phyloP scores from a whole-genome alignment of 2,113 vertebrate genomes.

The Hassar affinis region DNA sequence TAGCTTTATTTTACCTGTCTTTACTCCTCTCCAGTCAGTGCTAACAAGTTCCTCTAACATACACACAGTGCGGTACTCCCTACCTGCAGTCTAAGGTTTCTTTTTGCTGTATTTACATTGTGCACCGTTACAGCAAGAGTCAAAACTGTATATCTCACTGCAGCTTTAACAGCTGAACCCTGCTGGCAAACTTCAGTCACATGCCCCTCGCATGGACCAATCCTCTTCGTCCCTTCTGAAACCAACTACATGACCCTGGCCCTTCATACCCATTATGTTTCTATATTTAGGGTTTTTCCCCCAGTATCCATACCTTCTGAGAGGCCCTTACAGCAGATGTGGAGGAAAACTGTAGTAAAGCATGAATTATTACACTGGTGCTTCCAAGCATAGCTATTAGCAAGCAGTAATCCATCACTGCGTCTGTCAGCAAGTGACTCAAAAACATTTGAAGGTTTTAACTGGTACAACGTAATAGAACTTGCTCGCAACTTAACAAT shows the following conservation, averaged over 20 bases:
- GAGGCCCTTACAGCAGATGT: neutral
- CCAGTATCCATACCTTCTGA: neutral
- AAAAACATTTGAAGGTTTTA: neutral
- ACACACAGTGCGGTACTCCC: neutral
- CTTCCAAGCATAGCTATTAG: neutral
- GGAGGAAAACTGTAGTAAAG: neutral
- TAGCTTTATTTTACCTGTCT: constrained; percentile 16
- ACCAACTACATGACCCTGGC: neutral
- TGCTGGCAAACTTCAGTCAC: constrained; percentile 56
- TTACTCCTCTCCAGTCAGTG: neutral
- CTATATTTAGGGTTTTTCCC: constrained; percentile 54
- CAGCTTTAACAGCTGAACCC: constrained; percentile 16
- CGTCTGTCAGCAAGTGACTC: neutral
- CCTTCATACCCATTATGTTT: neutral
- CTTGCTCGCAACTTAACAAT: neutral
- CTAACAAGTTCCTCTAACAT: neutral
- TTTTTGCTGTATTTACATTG: constrained; percentile 38
- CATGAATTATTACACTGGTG: neutral
- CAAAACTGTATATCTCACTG: constrained; percentile 24
- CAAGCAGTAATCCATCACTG: neutral
- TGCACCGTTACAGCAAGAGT: constrained; percentile 54
- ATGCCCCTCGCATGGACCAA: constrained; percentile 37
- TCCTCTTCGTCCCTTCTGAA: constrained; percentile 40
- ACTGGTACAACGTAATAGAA: neutral
- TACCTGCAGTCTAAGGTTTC: neutral